Percentiles rank a stretch among this genome's conserved stretches.
phyloP scores from a whole-genome alignment of 2,888 invertebrate genomes.

The Agrochola lota region DNA sequence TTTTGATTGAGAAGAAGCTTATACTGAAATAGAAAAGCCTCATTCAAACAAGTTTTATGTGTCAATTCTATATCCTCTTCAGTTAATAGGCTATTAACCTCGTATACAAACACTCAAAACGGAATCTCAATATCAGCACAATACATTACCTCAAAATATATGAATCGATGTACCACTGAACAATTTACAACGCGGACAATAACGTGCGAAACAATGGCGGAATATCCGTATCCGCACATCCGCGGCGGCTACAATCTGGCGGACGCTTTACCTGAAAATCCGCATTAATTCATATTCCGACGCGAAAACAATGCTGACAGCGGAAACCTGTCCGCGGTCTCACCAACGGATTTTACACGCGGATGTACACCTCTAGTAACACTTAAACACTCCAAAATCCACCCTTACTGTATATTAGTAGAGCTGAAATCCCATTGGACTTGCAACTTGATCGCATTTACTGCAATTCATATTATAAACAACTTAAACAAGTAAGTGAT shows the following conservation, averaged over 20 bases:
- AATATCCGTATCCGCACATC: conserved; percentile 65
- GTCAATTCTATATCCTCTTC: background rate
- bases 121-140: conserved; percentile 54
- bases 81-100: conserved; percentile 6
- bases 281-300: conserved; percentile 84
- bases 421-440: conserved; percentile 60
- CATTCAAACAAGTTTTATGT: background rate
- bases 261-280: conserved; percentile 81
- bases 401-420: conserved; percentile 57
- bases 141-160: conserved; percentile 58
- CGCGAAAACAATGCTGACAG: conserved; percentile 80
- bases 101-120: conserved; percentile 38
- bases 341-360: conserved; percentile 81
- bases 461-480: conserved; percentile 48
- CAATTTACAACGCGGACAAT: conserved; percentile 65
- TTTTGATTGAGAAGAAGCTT: background rate
- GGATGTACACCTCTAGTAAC: conserved; percentile 77
- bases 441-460: conserved; percentile 50
- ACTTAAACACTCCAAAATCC: conserved; percentile 55
- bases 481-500: conserved; percentile 57
- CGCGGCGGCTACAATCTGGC: conserved; percentile 75
- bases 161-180: conserved; percentile 57
- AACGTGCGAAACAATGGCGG: conserved; percentile 64
- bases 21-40: background rate
- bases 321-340: conserved; percentile 84